Percentiles rank a stretch among this genome's conserved stretches.
phyloP scores from a whole-genome alignment of 30 jellyfish, hydroid and myxozoan genomes.

The Hydractinia echinata region DNA sequence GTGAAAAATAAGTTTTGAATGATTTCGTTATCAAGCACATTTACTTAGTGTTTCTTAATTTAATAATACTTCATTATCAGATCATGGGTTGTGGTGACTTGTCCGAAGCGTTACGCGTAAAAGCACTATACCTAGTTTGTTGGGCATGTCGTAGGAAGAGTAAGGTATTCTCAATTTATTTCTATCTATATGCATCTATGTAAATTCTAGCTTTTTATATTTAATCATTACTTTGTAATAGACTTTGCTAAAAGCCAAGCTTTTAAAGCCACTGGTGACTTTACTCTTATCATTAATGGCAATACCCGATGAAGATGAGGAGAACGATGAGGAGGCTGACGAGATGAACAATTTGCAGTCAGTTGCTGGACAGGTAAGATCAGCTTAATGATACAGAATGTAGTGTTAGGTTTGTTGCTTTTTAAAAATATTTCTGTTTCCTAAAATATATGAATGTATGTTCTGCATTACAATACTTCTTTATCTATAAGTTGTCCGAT shows the following conservation, averaged over 20 bases:
- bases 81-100: slow-evolving; percentile 52
- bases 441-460: too few relatives aligned
- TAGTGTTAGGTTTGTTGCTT: neutral
- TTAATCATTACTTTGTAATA: neutral
- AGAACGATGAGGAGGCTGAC: slow-evolving; percentile 51
- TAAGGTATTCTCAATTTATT: slow-evolving; percentile 44
- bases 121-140: slow-evolving; percentile 74
- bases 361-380: slow-evolving; percentile 75
- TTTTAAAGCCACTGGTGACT: slow-evolving; percentile 66
- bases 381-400: neutral
- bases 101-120: slow-evolving; percentile 64
- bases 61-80: slow-evolving; percentile 26
- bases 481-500: too few relatives aligned
- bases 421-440: too few relatives aligned
- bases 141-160: slow-evolving; percentile 95
- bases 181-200: neutral
- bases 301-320: slow-evolving; percentile 54
- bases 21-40: neutral
- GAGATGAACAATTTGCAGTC: slow-evolving; percentile 75
- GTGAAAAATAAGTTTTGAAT: neutral
- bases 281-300: slow-evolving; percentile 66
- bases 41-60: neutral
- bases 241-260: slow-evolving; percentile 71
- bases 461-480: too few relatives aligned
- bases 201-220: neutral